These are phyloP conservation scores for Pocota personata DNA, from an alignment of 2,888 invertebrate genomes.

Conservation along the genomic window DNA sequence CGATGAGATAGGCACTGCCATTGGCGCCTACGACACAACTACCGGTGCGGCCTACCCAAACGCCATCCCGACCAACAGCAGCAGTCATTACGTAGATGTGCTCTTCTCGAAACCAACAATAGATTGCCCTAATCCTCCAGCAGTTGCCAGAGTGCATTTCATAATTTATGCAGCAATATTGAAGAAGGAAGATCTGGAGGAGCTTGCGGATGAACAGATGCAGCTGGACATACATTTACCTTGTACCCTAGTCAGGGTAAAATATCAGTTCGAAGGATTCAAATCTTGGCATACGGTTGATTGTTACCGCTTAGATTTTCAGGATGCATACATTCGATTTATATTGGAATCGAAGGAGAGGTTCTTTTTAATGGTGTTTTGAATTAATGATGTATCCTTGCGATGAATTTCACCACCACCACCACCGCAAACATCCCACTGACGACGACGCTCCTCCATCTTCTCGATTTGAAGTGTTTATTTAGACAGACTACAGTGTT, in stretches of 20 bases:
- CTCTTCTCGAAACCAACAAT: slow-evolving; percentile 79
- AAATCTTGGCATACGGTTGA: slow-evolving; percentile 72
- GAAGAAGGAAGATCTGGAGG: background rate
- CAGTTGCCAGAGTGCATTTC: slow-evolving; percentile 80
- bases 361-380: slow-evolving; percentile 46
- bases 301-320: slow-evolving; percentile 51
- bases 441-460: background rate
- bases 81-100: slow-evolving; percentile 77
- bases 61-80: slow-evolving; percentile 73
- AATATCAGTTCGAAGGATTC: slow-evolving; percentile 80
- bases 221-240: slow-evolving; percentile 61
- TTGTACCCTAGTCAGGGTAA: slow-evolving; percentile 77
- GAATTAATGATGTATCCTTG: slow-evolving; percentile 54
- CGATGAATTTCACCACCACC: background rate
- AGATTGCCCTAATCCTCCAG: slow-evolving; percentile 79
- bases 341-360: slow-evolving; percentile 50
- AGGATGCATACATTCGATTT: slow-evolving; percentile 58
- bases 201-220: background rate
- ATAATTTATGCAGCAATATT: slow-evolving; percentile 76
- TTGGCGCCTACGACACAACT: background rate
- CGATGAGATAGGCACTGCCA: slow-evolving; percentile 11
- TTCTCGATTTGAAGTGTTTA: slow-evolving; percentile 36
- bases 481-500: slow-evolving; percentile 17
- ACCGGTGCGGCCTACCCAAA: background rate
- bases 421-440: background rate